phyloP scores from a whole-genome alignment of 2,888 invertebrate species.

The Thymelicus acteon region DNA sequence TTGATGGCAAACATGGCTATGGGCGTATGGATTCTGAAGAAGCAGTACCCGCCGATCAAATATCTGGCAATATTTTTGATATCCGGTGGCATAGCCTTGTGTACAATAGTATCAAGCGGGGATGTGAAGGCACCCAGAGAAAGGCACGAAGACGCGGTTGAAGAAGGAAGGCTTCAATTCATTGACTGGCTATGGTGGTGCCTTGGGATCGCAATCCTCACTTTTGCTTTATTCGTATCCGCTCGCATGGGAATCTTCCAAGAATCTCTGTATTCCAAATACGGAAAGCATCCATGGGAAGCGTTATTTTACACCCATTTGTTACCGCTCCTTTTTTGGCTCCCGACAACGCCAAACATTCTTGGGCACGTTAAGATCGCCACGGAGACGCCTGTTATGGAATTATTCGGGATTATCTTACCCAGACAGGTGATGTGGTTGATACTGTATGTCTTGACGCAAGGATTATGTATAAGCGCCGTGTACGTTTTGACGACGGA shows the following conservation, averaged over 20 bases:
- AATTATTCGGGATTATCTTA: constrained; percentile 85
- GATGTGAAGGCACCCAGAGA: constrained; percentile 86
- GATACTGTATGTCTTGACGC: constrained; percentile 93
- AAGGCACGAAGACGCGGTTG: constrained; percentile 69
- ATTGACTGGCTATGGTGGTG: constrained; percentile 86
- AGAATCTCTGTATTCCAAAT: constrained; percentile 91
- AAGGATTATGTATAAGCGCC: constrained; percentile 96
- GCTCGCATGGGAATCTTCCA: constrained; percentile 98
- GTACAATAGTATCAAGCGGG: constrained; percentile 94
- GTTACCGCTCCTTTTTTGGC: constrained; percentile 95
- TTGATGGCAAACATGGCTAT: constrained; percentile 98
- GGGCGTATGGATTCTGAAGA: constrained; percentile 95
- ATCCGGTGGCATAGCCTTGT: constrained; percentile 95
- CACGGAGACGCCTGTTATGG: constrained; percentile 86
- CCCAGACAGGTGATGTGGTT: constrained; percentile 92
- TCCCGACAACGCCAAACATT: constrained; percentile 91
- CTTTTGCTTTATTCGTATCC: constrained; percentile 95
- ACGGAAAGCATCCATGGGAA: constrained; percentile 97
- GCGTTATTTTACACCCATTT: constrained; percentile 95
- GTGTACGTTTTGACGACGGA: constrained; percentile 98
- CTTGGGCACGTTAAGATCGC: constrained; percentile 90
- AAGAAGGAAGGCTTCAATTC: constrained; percentile 71
- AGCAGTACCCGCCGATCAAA: constrained; percentile 91
- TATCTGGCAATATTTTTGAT: constrained; percentile 97
- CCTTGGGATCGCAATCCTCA: constrained; percentile 91